Base-by-base conservation (phyloP, 2,797 vertebrate species). In the Spea hammondii region DNA sequence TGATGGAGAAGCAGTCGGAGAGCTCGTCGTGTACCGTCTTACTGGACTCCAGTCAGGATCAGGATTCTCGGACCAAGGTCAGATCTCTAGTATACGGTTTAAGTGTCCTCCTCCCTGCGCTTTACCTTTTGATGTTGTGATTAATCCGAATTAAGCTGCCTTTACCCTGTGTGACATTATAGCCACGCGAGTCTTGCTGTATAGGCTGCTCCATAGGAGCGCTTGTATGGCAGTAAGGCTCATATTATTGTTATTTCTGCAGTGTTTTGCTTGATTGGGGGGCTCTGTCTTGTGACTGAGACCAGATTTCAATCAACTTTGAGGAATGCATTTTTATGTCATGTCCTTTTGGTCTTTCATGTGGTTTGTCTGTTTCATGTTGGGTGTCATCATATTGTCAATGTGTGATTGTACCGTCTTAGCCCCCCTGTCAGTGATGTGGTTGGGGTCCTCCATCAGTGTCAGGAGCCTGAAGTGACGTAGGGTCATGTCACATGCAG, bases 1-100 rank as follows among this genome's bases (percentile, higher is more conserved):
- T 53, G 65, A 82, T 82, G 80, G 75, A 82, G 44, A 82, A 82
- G 48, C 65, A 82, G 50, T 51, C 55, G 4, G 80, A 82, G 12
- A 73, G 45, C 55, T 50, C 57, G 0, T 82, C 75, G 2, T 77
- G 75, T 70, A 6, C 75, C 70, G 75, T 75, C 1, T 64, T 82
- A 70, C 6, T 77, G 71, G 80, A 14, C 3, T 45, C 44, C 10
- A 70, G 51, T 2, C 64, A 82, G 5, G 8, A 73, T 3, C 1
- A 68, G 2, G 44, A 11, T 7, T 55, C 49, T 7, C 45, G 49
- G 12, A 72, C 44, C 8, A 65, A 72, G 79, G 79, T 80, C 59
- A 62, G 59, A 10, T 59, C 55, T 59, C 11, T 59, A 59, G 12
- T 13, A 2, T 13, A 11, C 55, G 3, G 10, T 57, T 10, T 57